Base-by-base conservation (phyloP, 2,797 vertebrate genomes). In the Capromys pilorides region DNA sequence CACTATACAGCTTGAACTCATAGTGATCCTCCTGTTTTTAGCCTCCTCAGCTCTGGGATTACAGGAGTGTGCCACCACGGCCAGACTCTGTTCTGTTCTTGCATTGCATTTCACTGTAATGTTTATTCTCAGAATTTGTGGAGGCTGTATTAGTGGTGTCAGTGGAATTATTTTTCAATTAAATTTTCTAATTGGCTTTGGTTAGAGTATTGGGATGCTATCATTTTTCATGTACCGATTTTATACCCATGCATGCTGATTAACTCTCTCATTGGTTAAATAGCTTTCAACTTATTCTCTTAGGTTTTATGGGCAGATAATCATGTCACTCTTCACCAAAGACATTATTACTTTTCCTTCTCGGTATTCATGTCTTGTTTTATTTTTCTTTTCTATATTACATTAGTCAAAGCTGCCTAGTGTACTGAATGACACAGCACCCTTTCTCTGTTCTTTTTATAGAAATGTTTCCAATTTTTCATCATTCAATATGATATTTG, bases 381-480 rank as follows among this genome's bases (percentile, higher is more conserved):
- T n/a, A 39, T 86, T 28, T 78, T 89, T 28, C 22, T 71, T 92
- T 64, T 62, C 33, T 49, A 86, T 77, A 81, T 66, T 36, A 77
- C 22, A n/a, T 13, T 41, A 39, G 59, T 45, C 71, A 67, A 84
- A 64, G 3, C n/a, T 61, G 62, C 79, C 36, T 12, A 67, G 36
- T 33, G 49, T 13, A 49, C 49, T 21, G 57, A 87, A 73, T 36
- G 18, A 11, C 26, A 36, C 2, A 16, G 12, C 28, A 79, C 39
- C 49, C 10, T 80, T 80, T 91, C 33, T 9, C 92, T 94, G 66
- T 57, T 95, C 59, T 45, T 67, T 51, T 93, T 73, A 28, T n/a
- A 31, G 69, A 39, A 93, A 86, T 88, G 45, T 11, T 81, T 85
- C 33, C 83, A 54, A 67, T 49, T 61, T 90, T 87, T 82, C 18